These are phyloP conservation scores for Sisor rabdophorus DNA, from an alignment of 2,113 vertebrate genomes.

Conservation along the genomic window DNA sequence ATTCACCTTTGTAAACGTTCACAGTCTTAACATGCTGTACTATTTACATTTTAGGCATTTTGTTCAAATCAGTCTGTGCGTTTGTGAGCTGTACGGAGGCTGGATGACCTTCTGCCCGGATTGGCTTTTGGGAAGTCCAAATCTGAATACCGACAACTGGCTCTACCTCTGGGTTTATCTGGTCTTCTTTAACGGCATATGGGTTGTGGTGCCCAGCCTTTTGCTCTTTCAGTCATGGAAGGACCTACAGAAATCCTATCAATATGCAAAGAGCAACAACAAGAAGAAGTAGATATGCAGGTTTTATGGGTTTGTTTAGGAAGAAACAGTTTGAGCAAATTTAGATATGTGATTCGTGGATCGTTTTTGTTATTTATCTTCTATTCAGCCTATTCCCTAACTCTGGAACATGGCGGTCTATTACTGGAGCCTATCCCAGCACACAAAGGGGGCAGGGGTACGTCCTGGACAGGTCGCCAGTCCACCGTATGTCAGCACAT, in stretches of 20 bases:
- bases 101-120: constrained; percentile 76
- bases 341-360: neutral
- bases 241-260: constrained; percentile 57
- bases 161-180: constrained; percentile 78
- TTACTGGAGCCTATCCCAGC: too few relatives aligned
- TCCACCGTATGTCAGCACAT: too few relatives aligned
- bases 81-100: constrained; percentile 71
- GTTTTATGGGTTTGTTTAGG: neutral
- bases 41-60: constrained; percentile 66
- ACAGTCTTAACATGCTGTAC: neutral
- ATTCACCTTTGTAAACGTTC: neutral
- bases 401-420: too few relatives aligned
- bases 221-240: constrained; percentile 76
- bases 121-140: constrained; percentile 70
- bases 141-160: constrained; percentile 66
- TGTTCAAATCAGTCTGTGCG: constrained; percentile 69
- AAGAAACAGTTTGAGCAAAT: neutral
- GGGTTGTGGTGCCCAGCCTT: constrained; percentile 68
- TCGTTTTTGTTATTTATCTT: neutral
- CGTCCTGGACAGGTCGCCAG: too few relatives aligned
- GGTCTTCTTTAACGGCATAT: constrained; percentile 71
- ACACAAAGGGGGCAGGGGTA: too few relatives aligned
- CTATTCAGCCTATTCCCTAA: too few relatives aligned
- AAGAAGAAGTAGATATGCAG: constrained; percentile 46
- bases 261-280: constrained; percentile 18